Percentiles rank a stretch among this genome's conserved stretches.
Evolutionary conservation across 2,888 invertebrate species (phyloP).

Genomic region (Taphrorychus bicolor): DNA sequence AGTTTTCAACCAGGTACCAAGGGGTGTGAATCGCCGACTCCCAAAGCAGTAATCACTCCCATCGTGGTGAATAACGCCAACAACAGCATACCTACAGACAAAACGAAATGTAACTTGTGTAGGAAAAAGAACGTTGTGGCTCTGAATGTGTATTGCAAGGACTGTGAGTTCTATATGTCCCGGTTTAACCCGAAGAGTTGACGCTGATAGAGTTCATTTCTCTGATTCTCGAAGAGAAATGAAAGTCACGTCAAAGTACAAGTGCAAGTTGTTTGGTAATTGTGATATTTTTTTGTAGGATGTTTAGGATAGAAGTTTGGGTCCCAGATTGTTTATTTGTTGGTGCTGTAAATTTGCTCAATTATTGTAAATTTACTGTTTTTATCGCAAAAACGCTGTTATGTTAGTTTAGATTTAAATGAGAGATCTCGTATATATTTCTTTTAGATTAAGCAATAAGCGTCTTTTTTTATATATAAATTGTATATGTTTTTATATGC

Average conservation of each 20-base stretch:
- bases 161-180: conserved; percentile 93
- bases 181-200: conserved; percentile 70
- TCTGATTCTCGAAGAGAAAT: conserved; percentile 8
- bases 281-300: conserved; percentile 27
- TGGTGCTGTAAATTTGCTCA: neutral
- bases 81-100: conserved; percentile 60
- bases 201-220: neutral
- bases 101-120: conserved; percentile 83
- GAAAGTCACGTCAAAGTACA: conserved; percentile 1
- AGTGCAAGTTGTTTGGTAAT: conserved; percentile 22
- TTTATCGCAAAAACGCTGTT: neutral
- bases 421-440: neutral
- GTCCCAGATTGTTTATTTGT: neutral
- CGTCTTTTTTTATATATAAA: too few relatives aligned
- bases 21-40: conserved; percentile 61
- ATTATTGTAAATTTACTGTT: neutral
- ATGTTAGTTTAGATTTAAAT: neutral
- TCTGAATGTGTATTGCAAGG: conserved; percentile 84
- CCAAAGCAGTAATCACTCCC: conserved; percentile 57
- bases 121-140: conserved; percentile 82
- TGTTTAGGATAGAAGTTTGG: conserved; percentile 10
- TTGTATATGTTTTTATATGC: too few relatives aligned
- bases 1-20: conserved; percentile 79
- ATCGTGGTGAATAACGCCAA: conserved; percentile 57
- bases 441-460: too few relatives aligned